Evolutionary conservation across 1,140 invertebrate species (phyloP), one percentile per base, ranked within the genome.

Genomic region (Nylanderia fulva): DNA sequence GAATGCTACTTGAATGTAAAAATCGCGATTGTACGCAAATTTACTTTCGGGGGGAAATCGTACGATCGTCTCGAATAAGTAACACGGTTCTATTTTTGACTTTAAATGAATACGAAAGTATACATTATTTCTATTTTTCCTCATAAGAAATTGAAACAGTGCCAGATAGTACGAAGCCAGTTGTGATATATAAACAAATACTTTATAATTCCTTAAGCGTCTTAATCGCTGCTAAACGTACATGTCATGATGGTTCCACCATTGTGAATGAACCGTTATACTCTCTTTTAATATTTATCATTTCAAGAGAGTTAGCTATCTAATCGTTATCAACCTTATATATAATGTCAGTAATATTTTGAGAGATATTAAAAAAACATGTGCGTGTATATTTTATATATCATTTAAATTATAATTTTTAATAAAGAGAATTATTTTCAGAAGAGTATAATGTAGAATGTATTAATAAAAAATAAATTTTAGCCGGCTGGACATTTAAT

Each of bases 121-220:
- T 66, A 36, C 3, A 64, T 21, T 76, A 42, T 76, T 39, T 52
- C 27, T 63, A 48, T 2, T 45, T 27, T 77, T 77, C 21, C 60
- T 79, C 13, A 42, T 13, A 68, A 39, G 21, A 79, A 52, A 45
- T 48, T 63, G 27, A 3, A 15, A 24, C 6, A 0, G 0, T 42
- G 18, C 13, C 18, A 79, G 18, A 52, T 27, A 45, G 11, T 48
- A 77, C 6, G 52, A 15, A 48, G n/a, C 13, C 15, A 52, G 4
- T 39, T 15, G 1, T 6, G 3, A 39, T 0, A 54, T 15, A 29
- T 77, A 77, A 39, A 18, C 29, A 77, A 36, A 36, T 48, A 63
- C 13, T 66, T 24, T 11, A 18, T 18, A 3, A 45, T 45, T 64
- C 1, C 18, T 52, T 13, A 27, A 8, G 24, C 13, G 24, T 15